Conservation (phyloP, 2,113 vertebrate species). For the Ameiurus melas region DNA sequence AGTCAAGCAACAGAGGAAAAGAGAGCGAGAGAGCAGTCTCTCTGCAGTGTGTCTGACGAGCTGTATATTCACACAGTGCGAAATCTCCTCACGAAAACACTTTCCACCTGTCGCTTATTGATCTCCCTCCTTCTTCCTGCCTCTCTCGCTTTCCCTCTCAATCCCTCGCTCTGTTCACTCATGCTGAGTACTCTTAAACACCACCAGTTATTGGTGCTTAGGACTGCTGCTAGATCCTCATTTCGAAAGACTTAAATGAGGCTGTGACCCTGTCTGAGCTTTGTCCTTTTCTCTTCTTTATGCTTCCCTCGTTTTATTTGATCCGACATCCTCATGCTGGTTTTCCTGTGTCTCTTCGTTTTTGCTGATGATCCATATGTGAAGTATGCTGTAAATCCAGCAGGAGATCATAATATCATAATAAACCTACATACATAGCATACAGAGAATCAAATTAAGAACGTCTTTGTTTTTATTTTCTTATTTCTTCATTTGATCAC, state of each 20-base stretch:
- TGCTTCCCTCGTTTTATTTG: not conserved
- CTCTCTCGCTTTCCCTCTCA: not conserved
- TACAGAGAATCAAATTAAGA: not conserved
- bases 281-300: slow-evolving; percentile 13
- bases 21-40: slow-evolving; percentile 5
- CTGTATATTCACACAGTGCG: slow-evolving; percentile 31
- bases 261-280: slow-evolving; percentile 13
- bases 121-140: slow-evolving; percentile 23
- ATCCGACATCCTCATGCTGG: not conserved
- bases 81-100: slow-evolving; percentile 33
- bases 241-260: slow-evolving; percentile 38
- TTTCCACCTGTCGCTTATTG: slow-evolving; percentile 44
- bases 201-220: slow-evolving; percentile 34
- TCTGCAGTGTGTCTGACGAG: slow-evolving; percentile 22
- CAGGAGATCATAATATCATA: not conserved
- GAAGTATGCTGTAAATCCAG: not conserved
- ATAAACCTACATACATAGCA: too few relatives aligned
- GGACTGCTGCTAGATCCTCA: slow-evolving; percentile 1
- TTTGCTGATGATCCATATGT: not conserved
- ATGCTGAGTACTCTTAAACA: slow-evolving; percentile 33
- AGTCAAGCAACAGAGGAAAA: slow-evolving; percentile 15
- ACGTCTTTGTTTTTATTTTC: not conserved
- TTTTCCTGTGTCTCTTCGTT: not conserved
- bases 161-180: slow-evolving; percentile 13
- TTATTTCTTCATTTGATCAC: not conserved